Evolutionary conservation across 1,140 invertebrate genomes (phyloP).

Genomic region (Apolygus lucorum): DNA sequence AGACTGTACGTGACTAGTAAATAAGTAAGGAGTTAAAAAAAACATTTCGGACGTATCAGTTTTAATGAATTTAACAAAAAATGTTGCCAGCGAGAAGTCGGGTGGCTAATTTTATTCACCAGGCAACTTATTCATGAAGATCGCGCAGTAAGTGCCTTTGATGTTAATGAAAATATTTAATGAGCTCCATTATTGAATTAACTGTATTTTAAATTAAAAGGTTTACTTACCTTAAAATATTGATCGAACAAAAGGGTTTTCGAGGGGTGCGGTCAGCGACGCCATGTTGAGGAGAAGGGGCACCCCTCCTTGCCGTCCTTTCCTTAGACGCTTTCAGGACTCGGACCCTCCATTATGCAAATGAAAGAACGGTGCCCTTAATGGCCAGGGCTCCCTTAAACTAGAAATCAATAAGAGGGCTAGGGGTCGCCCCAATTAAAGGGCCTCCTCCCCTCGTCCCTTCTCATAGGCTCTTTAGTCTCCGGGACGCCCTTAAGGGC

Average conservation of each 20-base stretch:
- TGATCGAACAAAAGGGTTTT: background rate
- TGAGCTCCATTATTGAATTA: too few relatives aligned
- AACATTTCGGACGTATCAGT: too few relatives aligned
- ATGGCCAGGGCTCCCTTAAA: conserved; percentile 12
- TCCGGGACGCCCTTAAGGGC: background rate
- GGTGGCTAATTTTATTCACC: too few relatives aligned
- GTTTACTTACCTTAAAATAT: background rate
- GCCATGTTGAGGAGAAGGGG: background rate
- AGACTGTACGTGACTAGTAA: too few relatives aligned
- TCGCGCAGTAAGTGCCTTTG: too few relatives aligned
- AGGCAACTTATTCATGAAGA: too few relatives aligned
- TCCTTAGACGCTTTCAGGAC: background rate
- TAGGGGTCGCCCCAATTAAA: conserved; percentile 10
- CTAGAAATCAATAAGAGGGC: conserved; percentile 7
- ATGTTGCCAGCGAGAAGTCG: too few relatives aligned
- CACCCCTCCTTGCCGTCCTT: background rate
- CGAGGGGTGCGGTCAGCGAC: conserved; percentile 1
- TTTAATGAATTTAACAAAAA: too few relatives aligned
- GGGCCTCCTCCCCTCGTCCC: background rate
- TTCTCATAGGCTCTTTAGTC: background rate
- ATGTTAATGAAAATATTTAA: too few relatives aligned
- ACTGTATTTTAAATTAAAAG: too few relatives aligned
- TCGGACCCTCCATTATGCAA: conserved; percentile 16
- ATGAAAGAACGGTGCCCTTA: conserved; percentile 16
- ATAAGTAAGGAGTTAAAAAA: too few relatives aligned